Evolutionary conservation across 2,113 vertebrate genomes (phyloP).

Genomic region (Crotalus tigris): DNA sequence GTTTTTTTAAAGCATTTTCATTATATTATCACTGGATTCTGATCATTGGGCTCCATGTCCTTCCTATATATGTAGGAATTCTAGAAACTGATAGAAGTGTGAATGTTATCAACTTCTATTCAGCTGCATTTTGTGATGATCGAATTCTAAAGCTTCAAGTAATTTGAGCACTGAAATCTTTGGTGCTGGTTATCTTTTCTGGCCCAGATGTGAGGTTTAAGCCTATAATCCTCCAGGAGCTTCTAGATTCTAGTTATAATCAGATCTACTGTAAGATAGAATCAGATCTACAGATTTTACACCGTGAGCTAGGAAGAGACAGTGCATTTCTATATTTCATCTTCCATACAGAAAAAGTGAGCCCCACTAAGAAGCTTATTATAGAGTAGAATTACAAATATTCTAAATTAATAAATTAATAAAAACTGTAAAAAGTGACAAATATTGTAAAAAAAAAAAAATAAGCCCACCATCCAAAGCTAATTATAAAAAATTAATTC

Average conservation of each 20-base stretch:
- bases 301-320: not conserved
- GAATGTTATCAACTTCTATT: not conserved
- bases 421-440: too few relatives aligned
- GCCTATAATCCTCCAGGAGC: not conserved
- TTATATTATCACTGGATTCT: not conserved
- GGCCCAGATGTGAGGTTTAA: slow-evolving; percentile 29
- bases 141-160: not conserved
- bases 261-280: not conserved
- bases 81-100: not conserved
- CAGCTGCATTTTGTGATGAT: not conserved
- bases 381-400: not conserved
- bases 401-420: not conserved
- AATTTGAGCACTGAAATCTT: not conserved
- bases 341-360: not conserved
- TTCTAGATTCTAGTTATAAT: not conserved
- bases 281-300: not conserved
- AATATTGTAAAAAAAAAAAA: not conserved
- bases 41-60: not conserved
- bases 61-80: not conserved
- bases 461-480: not conserved
- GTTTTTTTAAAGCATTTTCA: not conserved
- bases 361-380: not conserved
- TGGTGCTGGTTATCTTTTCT: not conserved
- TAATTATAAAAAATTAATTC: not conserved
- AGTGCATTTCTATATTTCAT: not conserved